Percentiles rank a stretch among this genome's conserved stretches.
These are phyloP conservation scores for Scaptomyza caliginosa DNA, from an alignment of 2,888 invertebrate genomes.

Conservation along the genomic window DNA sequence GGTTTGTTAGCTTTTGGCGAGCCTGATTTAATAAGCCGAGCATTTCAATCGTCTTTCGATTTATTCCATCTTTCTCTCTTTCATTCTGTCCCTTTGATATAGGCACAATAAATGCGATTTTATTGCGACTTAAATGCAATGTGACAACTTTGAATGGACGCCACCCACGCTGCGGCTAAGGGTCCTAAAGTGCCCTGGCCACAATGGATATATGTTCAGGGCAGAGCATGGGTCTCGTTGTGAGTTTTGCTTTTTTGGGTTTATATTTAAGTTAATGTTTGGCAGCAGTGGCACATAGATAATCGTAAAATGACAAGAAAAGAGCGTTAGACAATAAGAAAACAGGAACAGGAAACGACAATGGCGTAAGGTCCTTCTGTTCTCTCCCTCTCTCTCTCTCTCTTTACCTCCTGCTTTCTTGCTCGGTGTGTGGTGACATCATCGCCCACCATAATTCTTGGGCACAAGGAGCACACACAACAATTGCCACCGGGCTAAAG, in stretches of 20 bases:
- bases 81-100: slow-evolving; percentile 15
- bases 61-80: slow-evolving; percentile 64
- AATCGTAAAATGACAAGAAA: slow-evolving; percentile 67
- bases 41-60: slow-evolving; percentile 51
- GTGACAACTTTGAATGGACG: slow-evolving; percentile 56
- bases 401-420: too few relatives aligned
- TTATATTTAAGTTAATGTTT: slow-evolving; percentile 12
- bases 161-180: slow-evolving; percentile 58
- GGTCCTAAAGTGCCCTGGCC: slow-evolving; percentile 73
- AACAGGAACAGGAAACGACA: slow-evolving; percentile 79
- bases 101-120: slow-evolving; percentile 71
- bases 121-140: slow-evolving; percentile 69
- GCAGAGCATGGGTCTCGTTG: neutral
- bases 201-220: slow-evolving; percentile 52
- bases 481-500: slow-evolving; percentile 57
- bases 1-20: slow-evolving; percentile 60
- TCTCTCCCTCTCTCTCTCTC: neutral
- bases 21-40: slow-evolving; percentile 68
- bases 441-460: slow-evolving; percentile 68
- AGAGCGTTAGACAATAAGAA: slow-evolving; percentile 56
- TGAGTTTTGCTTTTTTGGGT: neutral
- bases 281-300: slow-evolving; percentile 33
- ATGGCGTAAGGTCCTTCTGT: slow-evolving; percentile 42
- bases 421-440: slow-evolving; percentile 78
- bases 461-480: slow-evolving; percentile 54